Conservation (phyloP, 2,797 vertebrate species). For the Micrastur ruficollis region DNA sequence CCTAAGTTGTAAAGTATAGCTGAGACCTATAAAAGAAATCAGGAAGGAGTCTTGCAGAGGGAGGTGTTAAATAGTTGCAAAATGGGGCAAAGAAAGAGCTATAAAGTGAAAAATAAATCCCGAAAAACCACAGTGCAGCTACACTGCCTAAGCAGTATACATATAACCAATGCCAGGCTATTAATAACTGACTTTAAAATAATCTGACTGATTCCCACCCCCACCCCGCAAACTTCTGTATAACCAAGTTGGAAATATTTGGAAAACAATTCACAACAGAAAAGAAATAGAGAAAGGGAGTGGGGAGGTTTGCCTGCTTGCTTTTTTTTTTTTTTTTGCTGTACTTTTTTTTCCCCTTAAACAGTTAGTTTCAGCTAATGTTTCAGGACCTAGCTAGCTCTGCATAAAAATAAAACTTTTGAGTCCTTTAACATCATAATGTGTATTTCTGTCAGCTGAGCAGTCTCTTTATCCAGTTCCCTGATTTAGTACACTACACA, state of each 20-base stretch:
- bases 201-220: not conserved
- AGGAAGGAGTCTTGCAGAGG: not conserved
- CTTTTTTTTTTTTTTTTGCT: not conserved
- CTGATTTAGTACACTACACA: slow-evolving; percentile 14
- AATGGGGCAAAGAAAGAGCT: not conserved
- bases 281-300: not conserved
- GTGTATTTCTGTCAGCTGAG: not conserved
- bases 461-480: not conserved
- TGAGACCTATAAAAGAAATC: not conserved
- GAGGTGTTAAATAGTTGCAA: not conserved
- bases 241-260: not conserved
- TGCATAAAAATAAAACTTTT: not conserved
- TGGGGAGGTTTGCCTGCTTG: not conserved
- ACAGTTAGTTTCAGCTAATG: not conserved
- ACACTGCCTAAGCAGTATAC: not conserved
- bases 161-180: not conserved
- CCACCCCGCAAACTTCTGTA: not conserved
- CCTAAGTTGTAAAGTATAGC: not conserved
- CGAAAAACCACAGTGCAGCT: not conserved
- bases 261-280: not conserved
- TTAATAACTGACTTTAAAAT: not conserved
- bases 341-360: not conserved
- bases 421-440: not conserved
- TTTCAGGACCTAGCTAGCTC: not conserved
- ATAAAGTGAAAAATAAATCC: slow-evolving; percentile 6